phyloP scores from a whole-genome alignment of 92 coral and sea anemone species.

The Paramuricea clavata region DNA sequence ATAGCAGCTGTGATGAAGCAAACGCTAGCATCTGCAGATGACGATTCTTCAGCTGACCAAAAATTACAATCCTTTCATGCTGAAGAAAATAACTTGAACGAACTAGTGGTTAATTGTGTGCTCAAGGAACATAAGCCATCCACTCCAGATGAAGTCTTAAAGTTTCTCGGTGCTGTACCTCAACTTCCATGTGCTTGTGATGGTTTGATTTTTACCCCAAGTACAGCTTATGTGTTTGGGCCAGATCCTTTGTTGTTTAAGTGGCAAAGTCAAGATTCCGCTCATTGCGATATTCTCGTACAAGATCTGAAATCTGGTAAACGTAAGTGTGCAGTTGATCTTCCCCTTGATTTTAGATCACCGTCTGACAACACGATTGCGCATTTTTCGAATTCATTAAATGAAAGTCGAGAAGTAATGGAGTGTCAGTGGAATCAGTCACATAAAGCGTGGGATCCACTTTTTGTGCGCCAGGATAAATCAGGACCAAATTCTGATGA shows the following conservation, averaged over 20 bases:
- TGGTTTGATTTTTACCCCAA: slow-evolving; percentile 41
- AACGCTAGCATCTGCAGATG: slow-evolving; percentile 12
- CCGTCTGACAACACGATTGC: not conserved
- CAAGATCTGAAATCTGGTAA: not conserved
- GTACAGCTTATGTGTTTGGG: slow-evolving; percentile 15
- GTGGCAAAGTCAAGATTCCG: slow-evolving; percentile 19
- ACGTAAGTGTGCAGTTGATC: not conserved
- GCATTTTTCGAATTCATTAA: not conserved
- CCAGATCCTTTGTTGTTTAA: slow-evolving; percentile 39
- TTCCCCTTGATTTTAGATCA: not conserved
- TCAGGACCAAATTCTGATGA: not conserved
- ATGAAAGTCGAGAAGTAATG: not conserved
- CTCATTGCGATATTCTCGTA: slow-evolving; percentile 5
- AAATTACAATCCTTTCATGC: not conserved
- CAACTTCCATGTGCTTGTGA: slow-evolving; percentile 13
- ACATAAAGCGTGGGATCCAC: not conserved
- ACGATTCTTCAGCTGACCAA: not conserved
- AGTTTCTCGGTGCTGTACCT: not conserved
- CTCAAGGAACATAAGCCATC: slow-evolving; percentile 18
- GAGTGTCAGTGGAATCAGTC: slow-evolving; percentile 16
- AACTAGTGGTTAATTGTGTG: not conserved
- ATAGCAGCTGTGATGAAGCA: slow-evolving; percentile 13
- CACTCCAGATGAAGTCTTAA: not conserved
- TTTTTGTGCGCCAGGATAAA: slow-evolving; percentile 25
- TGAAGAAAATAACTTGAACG: not conserved